Evolutionary conservation across 2,797 vertebrate species (phyloP), one percentile per base, ranked within the genome.

Genomic region (Xyrichtys novacula): DNA sequence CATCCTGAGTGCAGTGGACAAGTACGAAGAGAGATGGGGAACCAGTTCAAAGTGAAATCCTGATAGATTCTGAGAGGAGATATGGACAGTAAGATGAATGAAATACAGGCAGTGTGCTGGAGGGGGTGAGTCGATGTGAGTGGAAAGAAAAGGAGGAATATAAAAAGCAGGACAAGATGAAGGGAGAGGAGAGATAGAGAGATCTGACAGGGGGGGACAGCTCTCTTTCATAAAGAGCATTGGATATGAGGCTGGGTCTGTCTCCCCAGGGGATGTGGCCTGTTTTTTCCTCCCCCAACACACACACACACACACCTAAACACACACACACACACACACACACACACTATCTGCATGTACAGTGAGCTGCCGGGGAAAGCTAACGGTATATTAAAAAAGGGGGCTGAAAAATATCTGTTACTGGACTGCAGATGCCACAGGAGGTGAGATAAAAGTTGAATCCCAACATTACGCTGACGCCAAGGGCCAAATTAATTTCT

Each of bases 141-240:
- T 58, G 79, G 54, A 70, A 15, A 68, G 52, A 72, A 81, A 79
- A 62, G 78, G 85, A 83, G 31, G 65, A 81, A 81, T 71, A 83
- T 81, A 75, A 80, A 85, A 76, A 69, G 66, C 46, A 63, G 71
- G 38, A 60, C 57, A 78, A 83, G 78, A 85, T 84, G 72, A 88
- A 78, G 81, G 65, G 63, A 73, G 74, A 68, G 39, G 61, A 74
- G 75, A 71, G 64, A 83, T 69, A 42, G 71, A 65, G 68, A 83
- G 87, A 84, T 87, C 84, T 89, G 86, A 91, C 74, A 72, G 80
- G 71, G 64, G 64, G 58, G 76, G 81, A 81, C 83, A 82, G 84
- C 72, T 83, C 73, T 84, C 75, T 62, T 70, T 88, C 79, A 89
- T 78, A 92, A 91, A 92, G 89, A 89, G 91, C 89, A 89, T 92